These are phyloP conservation scores for Etia nguti DNA, from an alignment of 2,113 vertebrate genomes.

Conservation along the genomic window DNA sequence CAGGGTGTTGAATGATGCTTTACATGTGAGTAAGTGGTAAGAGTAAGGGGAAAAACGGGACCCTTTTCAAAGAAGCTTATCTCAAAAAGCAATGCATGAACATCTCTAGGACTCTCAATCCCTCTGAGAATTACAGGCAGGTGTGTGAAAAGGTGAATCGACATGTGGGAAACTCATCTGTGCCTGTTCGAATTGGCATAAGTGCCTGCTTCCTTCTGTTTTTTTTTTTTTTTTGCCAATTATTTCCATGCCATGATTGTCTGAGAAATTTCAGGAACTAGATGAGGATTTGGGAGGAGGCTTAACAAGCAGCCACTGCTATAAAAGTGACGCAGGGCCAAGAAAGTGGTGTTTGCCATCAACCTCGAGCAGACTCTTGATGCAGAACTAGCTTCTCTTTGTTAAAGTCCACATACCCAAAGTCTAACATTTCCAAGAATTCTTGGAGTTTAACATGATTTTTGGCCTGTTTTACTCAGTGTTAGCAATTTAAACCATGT, in stretches of 20 bases:
- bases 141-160: not conserved
- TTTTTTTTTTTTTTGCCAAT: not conserved
- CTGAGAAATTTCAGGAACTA: not conserved
- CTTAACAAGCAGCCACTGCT: not conserved
- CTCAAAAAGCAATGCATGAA: not conserved
- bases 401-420: not conserved
- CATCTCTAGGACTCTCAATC: not conserved
- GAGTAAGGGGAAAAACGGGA: not conserved
- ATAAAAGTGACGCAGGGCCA: not conserved
- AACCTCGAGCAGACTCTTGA: not conserved
- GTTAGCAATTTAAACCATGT: not conserved
- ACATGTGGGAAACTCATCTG: not conserved
- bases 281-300: not conserved
- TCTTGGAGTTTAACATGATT: not conserved
- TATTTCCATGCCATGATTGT: not conserved
- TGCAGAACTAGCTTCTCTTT: not conserved
- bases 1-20: not conserved
- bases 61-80: not conserved
- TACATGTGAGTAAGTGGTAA: not conserved
- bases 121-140: not conserved
- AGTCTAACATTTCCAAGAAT: not conserved
- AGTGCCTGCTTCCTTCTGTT: not conserved
- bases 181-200: not conserved
- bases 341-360: not conserved
- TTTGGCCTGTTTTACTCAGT: not conserved